phyloP scores from a whole-genome alignment of 2,113 vertebrate genomes.

The Prinia subflava region DNA sequence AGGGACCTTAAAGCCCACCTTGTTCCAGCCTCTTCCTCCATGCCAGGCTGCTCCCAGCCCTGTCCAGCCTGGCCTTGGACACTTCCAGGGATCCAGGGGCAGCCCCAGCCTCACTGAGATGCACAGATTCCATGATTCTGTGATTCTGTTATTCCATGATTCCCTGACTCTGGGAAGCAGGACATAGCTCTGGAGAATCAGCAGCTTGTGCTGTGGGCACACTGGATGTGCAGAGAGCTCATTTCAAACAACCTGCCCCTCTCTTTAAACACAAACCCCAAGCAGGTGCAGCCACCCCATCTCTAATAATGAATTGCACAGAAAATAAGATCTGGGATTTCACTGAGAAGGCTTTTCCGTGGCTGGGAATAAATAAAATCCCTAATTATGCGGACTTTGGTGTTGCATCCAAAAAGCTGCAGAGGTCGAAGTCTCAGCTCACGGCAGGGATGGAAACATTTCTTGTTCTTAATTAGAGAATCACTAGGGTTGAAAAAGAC shows the following conservation, averaged over 20 bases:
- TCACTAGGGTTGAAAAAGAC: background rate
- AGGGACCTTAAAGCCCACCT: background rate
- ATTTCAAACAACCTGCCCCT: background rate
- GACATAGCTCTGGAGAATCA: background rate
- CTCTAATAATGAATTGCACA: background rate
- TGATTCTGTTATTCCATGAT: background rate
- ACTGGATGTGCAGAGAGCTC: background rate
- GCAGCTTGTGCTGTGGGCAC: background rate
- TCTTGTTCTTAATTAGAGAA: background rate
- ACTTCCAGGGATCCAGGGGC: background rate
- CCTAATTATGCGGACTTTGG: background rate
- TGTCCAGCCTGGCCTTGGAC: background rate
- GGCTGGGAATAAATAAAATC: background rate
- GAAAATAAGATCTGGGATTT: background rate
- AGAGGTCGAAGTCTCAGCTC: background rate
- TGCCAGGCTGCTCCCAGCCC: background rate
- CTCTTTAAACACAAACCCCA: background rate
- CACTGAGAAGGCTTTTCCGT: background rate
- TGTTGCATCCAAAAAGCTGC: background rate
- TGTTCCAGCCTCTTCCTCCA: background rate
- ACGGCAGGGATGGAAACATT: background rate
- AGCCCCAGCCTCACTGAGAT: background rate
- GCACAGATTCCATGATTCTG: too few species aligned
- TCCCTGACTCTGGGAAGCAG: background rate
- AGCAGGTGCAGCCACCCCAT: background rate